Percentiles rank a stretch among this genome's conserved stretches.
phyloP scores from a whole-genome alignment of 2,888 invertebrate species.

The Brenthis ino region DNA sequence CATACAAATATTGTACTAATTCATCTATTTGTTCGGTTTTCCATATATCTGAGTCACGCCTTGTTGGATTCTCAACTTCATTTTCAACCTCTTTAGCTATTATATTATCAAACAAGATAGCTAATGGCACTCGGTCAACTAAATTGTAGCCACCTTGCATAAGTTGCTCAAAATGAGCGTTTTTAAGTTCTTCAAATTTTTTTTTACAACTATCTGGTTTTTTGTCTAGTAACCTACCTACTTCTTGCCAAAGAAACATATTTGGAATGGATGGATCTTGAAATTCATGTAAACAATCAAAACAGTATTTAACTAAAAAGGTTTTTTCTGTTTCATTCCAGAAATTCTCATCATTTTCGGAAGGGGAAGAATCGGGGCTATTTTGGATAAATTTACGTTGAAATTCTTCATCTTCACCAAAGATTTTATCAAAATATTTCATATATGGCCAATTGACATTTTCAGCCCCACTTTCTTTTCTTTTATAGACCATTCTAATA shows the following conservation, averaged over 20 bases:
- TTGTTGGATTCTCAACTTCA: slow-evolving; percentile 43
- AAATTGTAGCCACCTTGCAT: slow-evolving; percentile 56
- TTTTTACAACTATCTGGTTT: slow-evolving; percentile 58
- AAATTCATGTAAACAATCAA: slow-evolving; percentile 71
- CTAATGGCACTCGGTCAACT: slow-evolving; percentile 54
- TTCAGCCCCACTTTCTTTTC: slow-evolving; percentile 48
- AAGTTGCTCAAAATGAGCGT: slow-evolving; percentile 56
- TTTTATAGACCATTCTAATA: slow-evolving; percentile 59
- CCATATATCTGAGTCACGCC: slow-evolving; percentile 48
- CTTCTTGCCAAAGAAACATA: slow-evolving; percentile 72
- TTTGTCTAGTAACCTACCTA: slow-evolving; percentile 65
- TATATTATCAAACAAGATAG: slow-evolving; percentile 66
- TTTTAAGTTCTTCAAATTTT: slow-evolving; percentile 57
- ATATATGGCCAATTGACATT: slow-evolving; percentile 68
- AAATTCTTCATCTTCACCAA: slow-evolving; percentile 60
- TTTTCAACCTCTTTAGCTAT: slow-evolving; percentile 60
- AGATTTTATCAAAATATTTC: slow-evolving; percentile 67
- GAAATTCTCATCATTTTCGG: slow-evolving; percentile 33
- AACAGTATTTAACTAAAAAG: slow-evolving; percentile 68
- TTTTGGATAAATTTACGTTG: slow-evolving; percentile 47
- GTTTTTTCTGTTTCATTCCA: slow-evolving; percentile 67
- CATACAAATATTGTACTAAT: slow-evolving; percentile 63
- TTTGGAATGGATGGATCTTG: slow-evolving; percentile 68
- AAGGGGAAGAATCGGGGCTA: slow-evolving; percentile 14
- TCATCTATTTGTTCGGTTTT: slow-evolving; percentile 55